Percentiles rank a stretch among this genome's conserved stretches.
Evolutionary conservation across 2,888 invertebrate genomes (phyloP).

Genomic region (Volucella inflata): DNA sequence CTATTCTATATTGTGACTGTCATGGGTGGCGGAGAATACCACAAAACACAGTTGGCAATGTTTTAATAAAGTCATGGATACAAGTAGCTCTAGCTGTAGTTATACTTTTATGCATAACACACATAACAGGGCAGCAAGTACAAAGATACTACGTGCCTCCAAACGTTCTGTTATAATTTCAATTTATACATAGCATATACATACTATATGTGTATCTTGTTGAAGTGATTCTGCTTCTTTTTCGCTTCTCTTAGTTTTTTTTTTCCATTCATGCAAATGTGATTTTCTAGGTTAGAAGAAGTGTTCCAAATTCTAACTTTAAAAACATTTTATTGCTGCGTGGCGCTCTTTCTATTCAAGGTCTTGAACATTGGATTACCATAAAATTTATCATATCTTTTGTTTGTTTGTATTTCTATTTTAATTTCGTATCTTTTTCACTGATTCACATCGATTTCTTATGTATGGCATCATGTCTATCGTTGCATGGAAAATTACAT

Average conservation of each 20-base stretch:
- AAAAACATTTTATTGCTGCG: slow-evolving; percentile 14
- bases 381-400: slow-evolving; percentile 39
- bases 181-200: too few relatives aligned
- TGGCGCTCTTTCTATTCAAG: slow-evolving; percentile 23
- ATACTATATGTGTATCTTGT: slow-evolving; percentile 35
- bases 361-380: slow-evolving; percentile 58
- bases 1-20: slow-evolving; percentile 53
- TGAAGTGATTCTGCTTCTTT: slow-evolving; percentile 9
- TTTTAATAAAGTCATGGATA: slow-evolving; percentile 72
- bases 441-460: slow-evolving; percentile 63
- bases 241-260: background rate
- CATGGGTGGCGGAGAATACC: slow-evolving; percentile 65
- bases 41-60: slow-evolving; percentile 49
- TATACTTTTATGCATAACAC: background rate
- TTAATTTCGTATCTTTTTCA: slow-evolving; percentile 38
- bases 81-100: slow-evolving; percentile 30
- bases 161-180: slow-evolving; percentile 64
- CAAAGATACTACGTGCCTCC: slow-evolving; percentile 25
- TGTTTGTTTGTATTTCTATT: slow-evolving; percentile 42
- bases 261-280: slow-evolving; percentile 70
- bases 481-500: slow-evolving; percentile 62
- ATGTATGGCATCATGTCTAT: slow-evolving; percentile 25
- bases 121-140: slow-evolving; percentile 4
- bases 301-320: slow-evolving; percentile 62
- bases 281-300: slow-evolving; percentile 73